Evolutionary conservation across 1,140 invertebrate genomes (phyloP), one percentile per base, ranked within the genome.

Genomic region (Drosophila willistoni): DNA sequence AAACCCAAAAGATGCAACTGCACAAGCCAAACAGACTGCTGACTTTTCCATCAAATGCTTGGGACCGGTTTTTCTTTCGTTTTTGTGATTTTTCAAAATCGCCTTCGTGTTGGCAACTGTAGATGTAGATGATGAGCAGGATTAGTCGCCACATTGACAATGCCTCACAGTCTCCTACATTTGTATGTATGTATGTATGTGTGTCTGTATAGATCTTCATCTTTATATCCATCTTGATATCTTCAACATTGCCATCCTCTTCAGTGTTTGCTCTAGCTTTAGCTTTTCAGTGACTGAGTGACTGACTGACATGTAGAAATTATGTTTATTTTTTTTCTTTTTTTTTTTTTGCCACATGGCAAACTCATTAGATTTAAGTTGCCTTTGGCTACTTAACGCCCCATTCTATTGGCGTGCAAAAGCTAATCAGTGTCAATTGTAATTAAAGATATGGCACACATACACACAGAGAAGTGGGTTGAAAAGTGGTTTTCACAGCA

Each of bases 341-440:
- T 29, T 71, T 29, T 29, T 71, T 83, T 83, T 89, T 89, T 79
- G 79, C 83, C 83, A 80, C 83, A 86, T 79, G 73, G 84, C 84
- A 61, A 78, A 80, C 57, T 67, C 66, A 77, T 86, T 73, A 83
- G 84, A 83, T 51, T 51, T 51, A 22, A 29, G 44, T 51, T 89
- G 72, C 83, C 80, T 79, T 68, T 41, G 72, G 84, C 84, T 86
- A 65, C 84, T 83, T 89, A 83, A 79, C 82, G 80, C 79, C 79
- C 79, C 76, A 66, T 68, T 75, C 71, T 79, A 82, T 87, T 79
- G 72, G 64, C 70, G 79, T 86, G 82, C 67, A 55, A 47, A 57
- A 60, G 73, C 71, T 77, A 87, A 90, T 90, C 89, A 90, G 56
- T 91, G 89, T 90, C 89, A 90, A 71, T 74, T 77, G 74, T 75